Evolutionary conservation across 1,140 invertebrate species (phyloP), one percentile per base, ranked within the genome.

Genomic region (Drosophila truncata): DNA sequence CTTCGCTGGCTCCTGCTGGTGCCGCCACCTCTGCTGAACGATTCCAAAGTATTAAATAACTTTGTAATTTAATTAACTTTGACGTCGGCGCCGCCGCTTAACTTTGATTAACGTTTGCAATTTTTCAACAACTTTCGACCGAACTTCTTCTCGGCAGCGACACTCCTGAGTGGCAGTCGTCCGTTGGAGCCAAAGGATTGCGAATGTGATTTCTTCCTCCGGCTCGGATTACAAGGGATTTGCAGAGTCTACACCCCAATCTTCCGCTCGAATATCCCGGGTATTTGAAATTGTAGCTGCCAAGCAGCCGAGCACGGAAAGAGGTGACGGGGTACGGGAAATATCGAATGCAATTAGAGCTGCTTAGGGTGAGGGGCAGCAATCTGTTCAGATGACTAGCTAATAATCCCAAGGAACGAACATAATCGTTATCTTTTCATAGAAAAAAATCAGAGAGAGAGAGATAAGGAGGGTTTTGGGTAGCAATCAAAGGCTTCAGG

Each of bases 41-140:
- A 80, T 88, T 82, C 78, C 71, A 90, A 82, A 85, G 85, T 90
- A 90, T 90, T 90, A 90, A 90, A 90, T 90, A 90, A 90, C 85
- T 88, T 88, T 90, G 85, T 90, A 90, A 90, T 90, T 90, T 90
- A 90, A 90, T 90, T 90, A 88, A 90, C 86, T 90, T 90, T 90
- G 85, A 90, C 81, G 85, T 79, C 74, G 75, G 33, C 67, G 69
- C 65, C 69, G 74, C 65, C 81, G 85, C 86, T 90, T 90, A 90
- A 90, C 86, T 90, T 91, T 90, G 85, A 90, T 90, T 90, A 90
- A 90, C 85, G 86, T 90, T 81, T 76, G 75, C 81, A 80, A 90
- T 90, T 90, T 90, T 91, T 90, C 85, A 90, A 91, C 85, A 90
- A 90, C 78, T 90, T 90, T 82, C 71, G 52, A 63, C 78, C 75